Base-by-base conservation (phyloP, 2,888 invertebrate genomes). In the Caprella mutica region DNA sequence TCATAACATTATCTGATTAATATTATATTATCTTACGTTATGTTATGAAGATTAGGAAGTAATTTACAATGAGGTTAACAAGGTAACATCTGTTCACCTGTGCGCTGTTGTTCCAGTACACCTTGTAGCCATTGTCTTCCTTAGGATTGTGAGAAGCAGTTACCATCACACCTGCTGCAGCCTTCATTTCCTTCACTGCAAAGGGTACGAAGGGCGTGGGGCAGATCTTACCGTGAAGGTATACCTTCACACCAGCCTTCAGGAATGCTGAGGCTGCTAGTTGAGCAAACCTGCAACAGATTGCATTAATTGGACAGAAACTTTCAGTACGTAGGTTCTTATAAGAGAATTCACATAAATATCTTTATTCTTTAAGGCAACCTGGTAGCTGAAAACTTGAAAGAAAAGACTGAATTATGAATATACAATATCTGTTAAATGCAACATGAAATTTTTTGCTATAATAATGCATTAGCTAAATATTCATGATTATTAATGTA, bases 111-210 rank as follows among this genome's bases (percentile, higher is more conserved):
- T 79, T 76, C 84, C 92, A 94, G 72, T 96, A 98, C 5, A 94
- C 94, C 77, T 98, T 98, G 71, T 96, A 99, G 1, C 94, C 94
- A 71, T 94, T 94, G 70, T 96, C 93, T 27, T 91, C 83, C 71
- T 89, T 91, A 0, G 93, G 94, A 74, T 94, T 94, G 70, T 94
- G 94, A 0, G 92, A 93, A 0, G 94, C 94, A 0, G 94, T 96
- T 5, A 94, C 81, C 88, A 94, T 92, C 5, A 94, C 80, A 0
- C 94, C 94, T 38, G 85, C 87, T 1, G 83, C 81, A 55, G 86
- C 85, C 19, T 81, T 80, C 58, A 82, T 81, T 64, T 81, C 76
- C 2, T 77, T 76, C 0, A 93, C 85, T 0, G 83, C 81, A 73
- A 86, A 98, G 0, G 98, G 86, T 29, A 98, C 84, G 69, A 92